These are phyloP conservation scores for Dicycla oo DNA, from an alignment of 2,888 invertebrate species.

Conservation along the genomic window DNA sequence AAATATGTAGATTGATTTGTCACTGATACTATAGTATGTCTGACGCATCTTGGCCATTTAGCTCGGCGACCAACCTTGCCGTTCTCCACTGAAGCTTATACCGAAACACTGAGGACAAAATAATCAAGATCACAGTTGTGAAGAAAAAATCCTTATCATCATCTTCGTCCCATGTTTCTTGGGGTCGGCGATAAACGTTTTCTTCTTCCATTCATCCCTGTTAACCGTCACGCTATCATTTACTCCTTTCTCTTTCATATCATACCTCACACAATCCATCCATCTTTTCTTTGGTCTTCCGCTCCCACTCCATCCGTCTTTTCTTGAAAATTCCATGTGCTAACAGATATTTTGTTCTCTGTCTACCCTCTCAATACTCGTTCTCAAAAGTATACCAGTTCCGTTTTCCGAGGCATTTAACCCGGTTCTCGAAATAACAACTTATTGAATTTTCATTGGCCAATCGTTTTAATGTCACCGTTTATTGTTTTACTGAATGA, in stretches of 20 bases:
- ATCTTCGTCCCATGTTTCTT: background rate
- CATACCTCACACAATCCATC: background rate
- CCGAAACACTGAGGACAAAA: background rate
- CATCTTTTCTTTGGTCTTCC: background rate
- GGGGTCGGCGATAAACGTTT: background rate
- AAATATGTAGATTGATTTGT: too few relatives aligned
- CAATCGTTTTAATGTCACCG: constrained; percentile 36
- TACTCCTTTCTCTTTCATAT: background rate
- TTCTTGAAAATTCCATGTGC: background rate
- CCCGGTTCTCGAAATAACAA: constrained; percentile 44
- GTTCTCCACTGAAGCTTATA: background rate
- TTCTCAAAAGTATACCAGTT: background rate
- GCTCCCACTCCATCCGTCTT: background rate
- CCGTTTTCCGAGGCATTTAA: constrained; percentile 20
- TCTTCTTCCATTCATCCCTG: background rate
- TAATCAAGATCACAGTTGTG: background rate
- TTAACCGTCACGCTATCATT: background rate
- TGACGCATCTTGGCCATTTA: too few relatives aligned
- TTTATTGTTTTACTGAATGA: constrained; percentile 28
- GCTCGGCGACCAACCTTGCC: too few relatives aligned
- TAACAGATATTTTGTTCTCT: background rate
- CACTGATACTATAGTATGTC: too few relatives aligned
- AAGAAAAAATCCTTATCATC: background rate
- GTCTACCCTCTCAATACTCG: background rate
- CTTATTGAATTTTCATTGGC: constrained; percentile 59